Evolutionary conservation across 2,113 vertebrate species (phyloP), one percentile per base, ranked within the genome.

Genomic region (Dolichotis patagonum): DNA sequence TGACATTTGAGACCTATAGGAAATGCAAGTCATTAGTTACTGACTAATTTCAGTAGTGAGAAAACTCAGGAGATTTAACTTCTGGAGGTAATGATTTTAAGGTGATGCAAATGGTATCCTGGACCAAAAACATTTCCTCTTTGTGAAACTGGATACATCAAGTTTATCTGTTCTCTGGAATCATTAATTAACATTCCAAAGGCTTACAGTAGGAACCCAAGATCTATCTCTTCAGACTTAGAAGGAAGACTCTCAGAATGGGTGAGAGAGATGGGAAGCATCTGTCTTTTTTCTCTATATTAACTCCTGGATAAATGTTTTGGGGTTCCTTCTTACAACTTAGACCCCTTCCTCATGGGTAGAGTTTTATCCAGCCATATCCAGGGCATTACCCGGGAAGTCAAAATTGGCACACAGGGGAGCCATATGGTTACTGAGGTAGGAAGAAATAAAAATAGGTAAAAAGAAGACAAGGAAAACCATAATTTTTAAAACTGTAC

Each of bases 11-110:
- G 43, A 58, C 30, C 13, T 60, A 17, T 8, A 5, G 41, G 54
- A 84, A 94, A 85, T 88, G 69, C 4, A 90, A 95, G 26, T 41
- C 58, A 81, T 52, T 82, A 89, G 89, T 80, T 96, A 73, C 60
- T 71, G 67, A 85, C 1, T 86, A 58, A 93, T 56, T 85, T 73
- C 60, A 28, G 67, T 6, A 84, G 49, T 91, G 3, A 87, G 38
- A 88, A 92, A 93, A 96, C 12, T 52, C 7, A 26, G 22, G 16
- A 91, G 13, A 62, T 91, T 93, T 43, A 86, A 11, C 28, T 78
- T 52, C 46, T 65, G 20, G 38, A 41, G 41, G 3, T 65, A 60
- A 32, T 1, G 12, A 91, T 46, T 94, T 86, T 71, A 82, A 81
- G 73, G 24, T 56, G 49, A 38, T 11, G 10, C 10, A 17, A 22